Base-by-base conservation (phyloP, 2,113 vertebrate genomes). In the Gasterosteus aculeatus region DNA sequence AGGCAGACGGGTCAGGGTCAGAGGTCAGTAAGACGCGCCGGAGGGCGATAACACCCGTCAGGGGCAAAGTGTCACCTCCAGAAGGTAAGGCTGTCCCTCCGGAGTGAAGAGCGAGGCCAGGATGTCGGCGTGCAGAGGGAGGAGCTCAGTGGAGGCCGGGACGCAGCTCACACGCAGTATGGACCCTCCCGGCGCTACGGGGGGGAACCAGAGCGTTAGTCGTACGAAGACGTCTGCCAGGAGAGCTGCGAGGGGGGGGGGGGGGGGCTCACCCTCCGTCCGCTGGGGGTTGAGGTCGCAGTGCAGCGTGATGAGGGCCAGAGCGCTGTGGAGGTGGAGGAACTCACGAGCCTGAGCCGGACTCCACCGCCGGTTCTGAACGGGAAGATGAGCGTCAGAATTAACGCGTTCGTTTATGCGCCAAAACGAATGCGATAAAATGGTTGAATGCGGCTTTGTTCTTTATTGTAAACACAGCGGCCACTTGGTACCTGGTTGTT, bases 331-430 rank as follows among this genome's bases (percentile, higher is more conserved):
- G 58, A 99, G 96, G 83, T 96, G 98, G 38, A 97, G 96, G 86
- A 99, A 99, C 89, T 99, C 98, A 1, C 98, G 96, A 8, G 98
- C 96, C 88, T 99, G 98, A 26, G 97, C 96, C 3, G 97, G 96
- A 90, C 95, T 99, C 98, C 98, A 99, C 15, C 98, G 95, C 8
- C 98, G 98, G 74, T 98, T 98, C 98, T 99, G 85, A 38, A 6
- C 35, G 35, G 35, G 35, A 38, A 5, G 6, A 38, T 38, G 3
- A 38, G 33, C 5, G 3, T 35, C 33, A 35, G 33, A 35, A 35
- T 35, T 35, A 35, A 35, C 22, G 22, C 22, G 22, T 26, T 26
- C 22, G 1, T 26, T 26, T 26, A 26, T 26, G 22, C 22, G 1
- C 5, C 33, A 3, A 35, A 35, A 35, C 5, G 33, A 35, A 35